Evolutionary conservation across 1,140 invertebrate species (phyloP), one percentile per base, ranked within the genome.

Genomic region (Caenorhabditis briggsae): DNA sequence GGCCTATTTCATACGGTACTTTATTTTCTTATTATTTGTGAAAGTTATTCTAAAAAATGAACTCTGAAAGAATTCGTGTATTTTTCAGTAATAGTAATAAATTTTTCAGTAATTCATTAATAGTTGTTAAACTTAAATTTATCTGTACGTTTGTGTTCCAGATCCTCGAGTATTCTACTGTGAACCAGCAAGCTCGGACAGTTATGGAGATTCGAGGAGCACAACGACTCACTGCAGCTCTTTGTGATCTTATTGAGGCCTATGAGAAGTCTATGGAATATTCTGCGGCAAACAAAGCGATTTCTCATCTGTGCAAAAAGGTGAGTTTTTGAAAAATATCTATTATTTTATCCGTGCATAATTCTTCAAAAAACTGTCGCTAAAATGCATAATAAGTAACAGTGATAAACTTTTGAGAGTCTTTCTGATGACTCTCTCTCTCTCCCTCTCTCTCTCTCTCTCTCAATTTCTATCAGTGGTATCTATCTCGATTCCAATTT

Each of bases 231-330:
- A 78, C 70, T 78, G 25, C 70, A 14, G 43, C 70, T 50, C 33
- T 78, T 5, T 78, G 70, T 50, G 70, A 78, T 53, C 23, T 78
- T 46, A 78, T 78, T 78, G 16, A 16, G 2, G n/a, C 14, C 14
- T 78, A 78, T n/a, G 50, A 46, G 20, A 78, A 50, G 23, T 23
- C n/a, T 6, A 78, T 78, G 70, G 43, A 78, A 2, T 46, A 78
- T 23, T 50, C 53, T 3, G 70, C 20, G 9, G 70, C 70, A 5
- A 78, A 46, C n/a, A 78, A 78, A 23, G 23, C 70, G 5, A 53
- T 78, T 46, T 50, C 70, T 5, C 70, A 78, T 53, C 23, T 78
- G 70, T 78, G 70, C n/a, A 78, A 78, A 41, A 78, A 78, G 41
- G 70, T 78, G 20, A 78, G 70, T 23, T 78, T n/a, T 70, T 46